Evolutionary conservation across 2,113 vertebrate species (phyloP), one percentile per base, ranked within the genome.

Genomic region (Amblyornis subalaris): DNA sequence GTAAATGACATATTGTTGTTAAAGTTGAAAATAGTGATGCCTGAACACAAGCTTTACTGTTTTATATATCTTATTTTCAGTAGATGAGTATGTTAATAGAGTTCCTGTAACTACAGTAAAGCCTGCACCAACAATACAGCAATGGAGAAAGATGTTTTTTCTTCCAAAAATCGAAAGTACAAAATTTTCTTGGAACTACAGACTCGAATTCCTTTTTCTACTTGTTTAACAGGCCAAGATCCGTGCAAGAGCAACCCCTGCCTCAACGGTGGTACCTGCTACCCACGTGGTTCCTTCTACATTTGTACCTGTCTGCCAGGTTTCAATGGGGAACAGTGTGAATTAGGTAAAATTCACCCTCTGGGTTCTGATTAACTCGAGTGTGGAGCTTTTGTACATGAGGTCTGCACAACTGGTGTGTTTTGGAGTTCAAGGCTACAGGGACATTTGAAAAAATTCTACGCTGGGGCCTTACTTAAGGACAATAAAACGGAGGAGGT

Each of bases 231-330:
- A 99, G 99, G 96, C 81, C 83, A 98, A 80, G 95, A 99, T 95
- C 98, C 95, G 3, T 99, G 99, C 96, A 97, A 97, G 89, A 98
- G 96, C 16, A 98, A 98, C 90, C 97, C 98, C 14, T 99, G 99
- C 96, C 96, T 98, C 64, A 98, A 99, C 69, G 99, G 98, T 85
- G 99, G 99, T 35, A 98, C 98, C 81, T 99, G 99, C 93, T 98
- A 98, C 67, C 98, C 98, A 19, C 98, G 96, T 11, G 98, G 98
- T 18, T 97, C 95, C 12, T 96, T 97, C 92, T 98, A 97, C 48
- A 97, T 98, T 35, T 99, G 99, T 62, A 99, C 97, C 62, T 99
- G 99, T 90, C 96, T 98, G 86, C 98, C 99, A 36, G 99, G 99
- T 72, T 99, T 98, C 97, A 98, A 22, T 10, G 99, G 99, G 8